Conservation (phyloP, 2,888 invertebrate genomes). For the Epistrophella euchroma region DNA sequence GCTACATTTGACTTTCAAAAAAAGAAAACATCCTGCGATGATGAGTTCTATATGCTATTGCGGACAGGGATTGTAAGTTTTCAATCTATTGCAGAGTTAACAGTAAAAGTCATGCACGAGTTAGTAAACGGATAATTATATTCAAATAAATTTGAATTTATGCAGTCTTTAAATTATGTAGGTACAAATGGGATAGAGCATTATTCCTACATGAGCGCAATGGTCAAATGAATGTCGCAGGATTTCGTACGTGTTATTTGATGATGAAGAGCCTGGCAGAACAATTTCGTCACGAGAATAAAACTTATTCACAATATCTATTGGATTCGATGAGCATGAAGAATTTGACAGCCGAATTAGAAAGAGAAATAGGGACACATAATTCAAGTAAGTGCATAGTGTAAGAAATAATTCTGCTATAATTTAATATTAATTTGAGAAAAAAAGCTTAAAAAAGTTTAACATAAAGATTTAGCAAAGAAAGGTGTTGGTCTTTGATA, state of each 20-base stretch:
- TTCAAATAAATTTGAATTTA: neutral
- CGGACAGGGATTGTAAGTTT: conserved; percentile 90
- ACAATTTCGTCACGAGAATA: conserved; percentile 83
- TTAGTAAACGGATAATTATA: conserved; percentile 82
- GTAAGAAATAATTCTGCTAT: neutral
- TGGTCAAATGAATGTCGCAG: conserved; percentile 88
- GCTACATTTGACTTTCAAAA: conserved; percentile 91
- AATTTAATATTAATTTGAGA: conserved; percentile 2
- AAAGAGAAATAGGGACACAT: conserved; percentile 87
- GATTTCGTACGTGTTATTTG: conserved; percentile 90
- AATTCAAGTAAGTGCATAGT: conserved; percentile 88
- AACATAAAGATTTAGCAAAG: neutral
- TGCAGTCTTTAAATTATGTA: conserved; percentile 80
- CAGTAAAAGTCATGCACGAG: conserved; percentile 89
- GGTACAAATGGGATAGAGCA: conserved; percentile 89
- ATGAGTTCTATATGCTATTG: conserved; percentile 92
- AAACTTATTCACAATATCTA: conserved; percentile 82
- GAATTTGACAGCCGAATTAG: conserved; percentile 87
- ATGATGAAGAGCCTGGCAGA: conserved; percentile 90
- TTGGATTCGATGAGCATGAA: conserved; percentile 82
- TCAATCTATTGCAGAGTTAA: conserved; percentile 89
- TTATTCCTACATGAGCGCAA: conserved; percentile 91
- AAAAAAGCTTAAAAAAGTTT: conserved; percentile 22
- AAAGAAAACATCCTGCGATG: conserved; percentile 87
- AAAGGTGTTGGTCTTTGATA: neutral